Evolutionary conservation across 2,113 vertebrate genomes (phyloP), one percentile per base, ranked within the genome.

Genomic region (Asarcornis scutulata): DNA sequence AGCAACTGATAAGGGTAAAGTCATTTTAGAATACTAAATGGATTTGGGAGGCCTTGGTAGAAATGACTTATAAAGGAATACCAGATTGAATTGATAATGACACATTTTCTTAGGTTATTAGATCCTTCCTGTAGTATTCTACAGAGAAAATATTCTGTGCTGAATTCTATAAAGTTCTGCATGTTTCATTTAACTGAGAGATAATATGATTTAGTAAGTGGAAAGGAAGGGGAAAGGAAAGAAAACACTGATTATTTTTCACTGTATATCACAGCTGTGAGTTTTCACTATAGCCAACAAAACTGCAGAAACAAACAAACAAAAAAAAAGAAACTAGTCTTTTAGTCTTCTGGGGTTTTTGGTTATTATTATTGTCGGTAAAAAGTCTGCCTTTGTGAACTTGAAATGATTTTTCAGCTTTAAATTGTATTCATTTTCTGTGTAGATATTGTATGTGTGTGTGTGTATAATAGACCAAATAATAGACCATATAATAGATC

Each of bases 41-140:
- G 44, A 89, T 89, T 89, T 91, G 67, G 69, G 53, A 92, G 29
- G 21, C 82, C 44, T 89, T 86, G 40, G 66, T 73, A 83, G 66
- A 87, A 82, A 83, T 69, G 9, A 17, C 34, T 87, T 73, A 50
- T 42, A 53, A 91, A 89, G 32, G 79, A 40, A 29, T 87, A 75
- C 82, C 40, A 88, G 91, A 81, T 71, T 91, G 40, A 81, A 92
- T 71, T 10, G 0, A 83, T 84, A 88, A 83, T 91, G 66, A 62
- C 44, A 87, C 1, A 27, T 88, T 89, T 91, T 76, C 67, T 53
- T 83, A 93, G 36, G 40, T 68, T 93, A 82, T 92, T 91, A 89
- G 58, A 66, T 9, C 22, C 16, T 44, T 92, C 13, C 31, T 92
- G 16, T 18, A 76, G 17, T 48, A 60, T 93, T 86, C 69, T 86